Base-by-base conservation (phyloP, 2,888 invertebrate genomes). In the Cecidostiba fungosa region DNA sequence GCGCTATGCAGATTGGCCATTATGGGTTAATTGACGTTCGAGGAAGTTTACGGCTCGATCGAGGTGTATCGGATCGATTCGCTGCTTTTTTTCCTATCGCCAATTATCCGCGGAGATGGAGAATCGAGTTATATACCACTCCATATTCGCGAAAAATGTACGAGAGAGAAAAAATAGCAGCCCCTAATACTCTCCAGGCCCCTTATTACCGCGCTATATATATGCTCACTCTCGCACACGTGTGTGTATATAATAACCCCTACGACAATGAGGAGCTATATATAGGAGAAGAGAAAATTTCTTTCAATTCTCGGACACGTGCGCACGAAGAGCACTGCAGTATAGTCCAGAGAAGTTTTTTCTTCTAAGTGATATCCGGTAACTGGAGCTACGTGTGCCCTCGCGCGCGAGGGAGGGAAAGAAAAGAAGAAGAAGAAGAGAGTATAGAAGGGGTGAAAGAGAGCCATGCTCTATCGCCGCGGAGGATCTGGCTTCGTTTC, bases 401-500 rank as follows among this genome's bases (percentile, higher is more conserved):
- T n/a, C n/a, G n/a, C n/a, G n/a, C 36, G n/a, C 43, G 32, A 54
- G 32, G 50, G 23, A 5, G 39, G n/a, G 16, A 47, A 26, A 36
- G 23, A 43, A 8, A 10, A 62, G 26, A 26, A 8, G n/a, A 19
- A 26, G 36, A 8, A 19, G 16, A n/a, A 4, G n/a, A 3, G 79
- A 19, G 14, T 32, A 36, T 6, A 6, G 39, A 39, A 10, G 8
- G 39, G 10, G 39, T 10, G 39, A 39, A 6, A 54, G 16, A 8
- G 50, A 74, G 39, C n/a, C 76, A 76, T 76, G 82, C 76, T 76
- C 82, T 76, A 82, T 82, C 82, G 76, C 62, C 23, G 4, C 69
- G 76, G 47, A 32, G n/a, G 69, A 82, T 82, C 82, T 69, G 74
- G 74, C 74, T 81, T 81, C 73, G 32, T 72, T 76, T 76, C 69